phyloP scores from a whole-genome alignment of 2,797 vertebrate species.

The Champsocephalus esox region DNA sequence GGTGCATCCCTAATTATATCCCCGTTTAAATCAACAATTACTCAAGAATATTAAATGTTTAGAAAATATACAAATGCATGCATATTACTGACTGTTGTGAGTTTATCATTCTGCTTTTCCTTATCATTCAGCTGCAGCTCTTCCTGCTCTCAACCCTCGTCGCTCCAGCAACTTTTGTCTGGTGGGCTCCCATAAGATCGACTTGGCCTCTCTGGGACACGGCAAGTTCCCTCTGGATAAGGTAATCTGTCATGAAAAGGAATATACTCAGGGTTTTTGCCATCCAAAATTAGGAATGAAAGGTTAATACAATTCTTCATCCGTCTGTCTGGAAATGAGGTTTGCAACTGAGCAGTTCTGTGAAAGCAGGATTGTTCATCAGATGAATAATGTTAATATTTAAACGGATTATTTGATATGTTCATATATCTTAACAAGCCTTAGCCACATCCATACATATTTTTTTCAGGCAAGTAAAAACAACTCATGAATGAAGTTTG shows the following conservation, averaged over 20 bases:
- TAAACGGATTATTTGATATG: neutral
- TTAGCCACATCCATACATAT: neutral
- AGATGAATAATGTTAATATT: neutral
- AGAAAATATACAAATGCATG: neutral
- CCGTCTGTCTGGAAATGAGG: neutral
- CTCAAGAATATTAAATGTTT: neutral
- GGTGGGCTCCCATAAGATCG: slow-evolving; percentile 87
- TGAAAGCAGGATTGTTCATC: neutral
- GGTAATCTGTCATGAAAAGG: slow-evolving; percentile 62
- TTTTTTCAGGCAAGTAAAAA: neutral
- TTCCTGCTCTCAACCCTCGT: slow-evolving; percentile 60
- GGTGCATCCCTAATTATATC: no score
- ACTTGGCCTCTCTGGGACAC: slow-evolving; percentile 83
- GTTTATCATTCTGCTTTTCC: neutral
- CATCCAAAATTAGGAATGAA: neutral
- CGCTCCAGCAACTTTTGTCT: slow-evolving; percentile 86
- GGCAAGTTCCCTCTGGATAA: slow-evolving; percentile 87
- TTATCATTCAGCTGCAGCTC: slow-evolving; percentile 59
- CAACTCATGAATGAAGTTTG: neutral
- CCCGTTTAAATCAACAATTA: neutral
- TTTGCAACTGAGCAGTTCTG: neutral
- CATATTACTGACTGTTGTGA: neutral
- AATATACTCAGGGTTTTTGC: neutral
- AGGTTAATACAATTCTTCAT: neutral
- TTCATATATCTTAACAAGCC: neutral